Conservation (phyloP, 2,888 invertebrate genomes). For the Atrina japonica region DNA sequence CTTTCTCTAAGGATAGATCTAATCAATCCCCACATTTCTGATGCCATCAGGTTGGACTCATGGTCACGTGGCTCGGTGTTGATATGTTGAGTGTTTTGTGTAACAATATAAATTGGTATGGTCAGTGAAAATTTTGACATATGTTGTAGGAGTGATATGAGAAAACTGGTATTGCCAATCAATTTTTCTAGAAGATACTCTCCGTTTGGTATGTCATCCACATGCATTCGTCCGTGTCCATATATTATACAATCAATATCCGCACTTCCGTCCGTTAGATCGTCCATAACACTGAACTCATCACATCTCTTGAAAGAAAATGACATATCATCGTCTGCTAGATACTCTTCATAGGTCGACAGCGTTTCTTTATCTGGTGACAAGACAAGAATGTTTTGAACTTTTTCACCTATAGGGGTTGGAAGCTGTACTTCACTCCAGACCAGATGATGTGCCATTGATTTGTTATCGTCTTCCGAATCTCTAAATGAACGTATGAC, state of each 20-base stretch:
- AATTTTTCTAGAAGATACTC: conserved; percentile 17
- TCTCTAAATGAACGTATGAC: neutral
- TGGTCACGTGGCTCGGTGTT: neutral
- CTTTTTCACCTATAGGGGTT: neutral
- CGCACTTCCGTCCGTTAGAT: too few species aligned
- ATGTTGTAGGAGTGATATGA: conserved; percentile 20
- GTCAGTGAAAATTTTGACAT: neutral
- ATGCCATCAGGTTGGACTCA: conserved; percentile 34
- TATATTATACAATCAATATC: too few species aligned
- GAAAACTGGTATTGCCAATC: neutral
- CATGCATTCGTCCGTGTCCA: too few species aligned
- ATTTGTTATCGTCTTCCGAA: conserved; percentile 3
- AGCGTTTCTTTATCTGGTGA: too few species aligned
- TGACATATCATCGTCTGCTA: too few species aligned
- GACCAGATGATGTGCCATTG: neutral
- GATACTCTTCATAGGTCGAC: too few species aligned
- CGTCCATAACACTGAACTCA: too few species aligned
- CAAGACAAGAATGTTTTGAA: neutral
- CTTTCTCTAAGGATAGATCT: conserved; percentile 35
- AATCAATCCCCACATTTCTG: conserved; percentile 51
- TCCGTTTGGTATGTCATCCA: conserved; percentile 1
- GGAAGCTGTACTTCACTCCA: neutral
- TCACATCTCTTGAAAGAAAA: too few species aligned
- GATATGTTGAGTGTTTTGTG: conserved; percentile 11
- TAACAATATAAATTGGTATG: conserved; percentile 20